Evolutionary conservation across 2,113 vertebrate species (phyloP), one percentile per base, ranked within the genome.

Genomic region (Psettodes erumei): DNA sequence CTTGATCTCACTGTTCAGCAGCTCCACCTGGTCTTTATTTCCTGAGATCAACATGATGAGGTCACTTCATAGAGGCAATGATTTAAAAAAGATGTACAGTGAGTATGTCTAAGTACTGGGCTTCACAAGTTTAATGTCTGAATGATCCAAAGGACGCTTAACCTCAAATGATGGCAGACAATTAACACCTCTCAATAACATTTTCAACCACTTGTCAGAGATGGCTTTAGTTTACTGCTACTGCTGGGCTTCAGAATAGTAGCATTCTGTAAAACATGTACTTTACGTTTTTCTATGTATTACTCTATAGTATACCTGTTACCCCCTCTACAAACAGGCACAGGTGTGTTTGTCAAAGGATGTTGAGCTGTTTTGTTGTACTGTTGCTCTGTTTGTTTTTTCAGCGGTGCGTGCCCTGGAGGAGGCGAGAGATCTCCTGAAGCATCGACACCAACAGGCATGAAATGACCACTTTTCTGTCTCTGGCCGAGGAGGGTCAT

Each of bases 1-100:
- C 92, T 95, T 97, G 87, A 95, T 96, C 79, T 97, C 95, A 71
- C 89, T 94, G 82, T 94, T 96, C 71, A 97, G 87, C 66, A 93
- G 91, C 89, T 97, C 95, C 75, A 98, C 93, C 47, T 97, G 94
- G 30, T 95, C 92, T 89, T 96, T 97, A 18, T 90, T 94, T 89
- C 91, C 97, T 97, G 77, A 40, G 13, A 77, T 83, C 28, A 80
- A 53, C 7, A 77, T 0, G 53, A 9, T 0, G 54, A 16, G 4
- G 21, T 32, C 0, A 33, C 12, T 60, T 40, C 21, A 45, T 0
- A 30, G 10, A 53, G 3, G 0, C 5, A 51, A 71, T 19, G 1
- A 54, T 61, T 40, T 33, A 10, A 2, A 35, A 18, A 48, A 37
- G 1, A 28, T 58, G 28, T 1, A 73, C 6, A 16, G 4, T 45